phyloP scores from a whole-genome alignment of 2,113 vertebrate genomes.

The Blennius ocellaris region DNA sequence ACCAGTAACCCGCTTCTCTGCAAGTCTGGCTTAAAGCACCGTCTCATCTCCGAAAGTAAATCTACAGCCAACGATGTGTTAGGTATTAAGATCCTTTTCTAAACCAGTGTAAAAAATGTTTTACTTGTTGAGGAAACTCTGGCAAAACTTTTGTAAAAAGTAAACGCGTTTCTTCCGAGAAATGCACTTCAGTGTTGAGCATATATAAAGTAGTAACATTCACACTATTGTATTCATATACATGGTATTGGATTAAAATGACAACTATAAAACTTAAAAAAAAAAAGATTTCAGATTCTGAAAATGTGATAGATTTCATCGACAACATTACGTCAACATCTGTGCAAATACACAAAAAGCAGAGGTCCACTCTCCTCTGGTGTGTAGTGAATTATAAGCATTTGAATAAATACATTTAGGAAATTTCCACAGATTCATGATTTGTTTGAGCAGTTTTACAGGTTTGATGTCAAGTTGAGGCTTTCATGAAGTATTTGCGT shows the following conservation, averaged over 20 bases:
- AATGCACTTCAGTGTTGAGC: not conserved
- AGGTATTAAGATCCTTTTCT: not conserved
- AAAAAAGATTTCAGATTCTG: too few species aligned
- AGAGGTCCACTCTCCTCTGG: not conserved
- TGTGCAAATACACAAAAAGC: too few species aligned
- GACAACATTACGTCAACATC: too few species aligned
- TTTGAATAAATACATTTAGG: not conserved
- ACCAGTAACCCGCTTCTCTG: constrained; percentile 35
- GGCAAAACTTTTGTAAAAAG: too few species aligned
- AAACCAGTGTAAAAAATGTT: not conserved
- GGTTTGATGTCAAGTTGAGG: not conserved
- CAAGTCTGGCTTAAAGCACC: constrained; percentile 44
- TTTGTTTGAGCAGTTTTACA: not conserved
- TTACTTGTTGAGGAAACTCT: too few species aligned
- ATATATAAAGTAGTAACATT: not conserved
- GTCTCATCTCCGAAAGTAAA: constrained; percentile 35
- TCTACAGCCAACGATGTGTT: not conserved
- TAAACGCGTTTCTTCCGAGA: too few species aligned
- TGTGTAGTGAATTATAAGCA: too few species aligned
- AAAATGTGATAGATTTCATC: too few species aligned
- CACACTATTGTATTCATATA: not conserved
- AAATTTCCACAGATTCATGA: not conserved
- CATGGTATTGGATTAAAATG: too few species aligned
- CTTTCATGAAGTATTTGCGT: constrained; percentile 12
- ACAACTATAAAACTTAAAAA: too few species aligned